Evolutionary conservation across 1,140 invertebrate species (phyloP), one percentile per base, ranked within the genome.

Genomic region (Drosophila sechellia): DNA sequence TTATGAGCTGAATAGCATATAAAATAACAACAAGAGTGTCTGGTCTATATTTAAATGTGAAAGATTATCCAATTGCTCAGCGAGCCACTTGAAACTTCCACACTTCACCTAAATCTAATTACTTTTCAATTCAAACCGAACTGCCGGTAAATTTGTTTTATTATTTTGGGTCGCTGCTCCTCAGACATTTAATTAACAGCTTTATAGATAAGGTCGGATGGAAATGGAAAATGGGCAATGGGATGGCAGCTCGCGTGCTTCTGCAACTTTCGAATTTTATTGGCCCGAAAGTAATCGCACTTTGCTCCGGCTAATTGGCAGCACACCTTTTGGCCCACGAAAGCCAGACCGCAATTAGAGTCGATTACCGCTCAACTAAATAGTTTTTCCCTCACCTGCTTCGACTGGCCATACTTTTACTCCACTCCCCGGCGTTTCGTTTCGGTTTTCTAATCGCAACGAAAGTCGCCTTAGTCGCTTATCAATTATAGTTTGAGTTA

Each of bases 281-380:
- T 66, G 65, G 46, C 22, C 43, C 34, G 10, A 66, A 76, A 56
- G 60, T 66, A 83, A 79, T 79, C 61, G 31, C 77, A 77, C 63
- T 65, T 73, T 48, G 46, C 50, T 46, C 58, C 48, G 52, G 37
- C 60, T 80, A 85, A 85, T 85, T 85, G 81, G 77, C 64, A 53
- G 31, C 78, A 73, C 77, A 84, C 81, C 83, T 86, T 86, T 86
- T 71, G 64, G 75, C 81, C 81, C 79, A 69, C 49, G 48, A 54
- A 46, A 27, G 65, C 40, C 65, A 55, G 11, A 11, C 43, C 46
- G 45, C 77, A 86, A 85, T 85, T 85, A 81, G 64, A 63, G 59
- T 59, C 77, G 77, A 73, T 80, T 77, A 66, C 65, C 27, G 53
- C 48, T 60, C 42, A 55, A 57, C 50, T 46, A 61, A 83, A 76